Percentiles rank a stretch among this genome's conserved stretches.
These are phyloP conservation scores for Ranitomeya variabilis DNA, from an alignment of 2,113 vertebrate genomes.

Conservation along the genomic window DNA sequence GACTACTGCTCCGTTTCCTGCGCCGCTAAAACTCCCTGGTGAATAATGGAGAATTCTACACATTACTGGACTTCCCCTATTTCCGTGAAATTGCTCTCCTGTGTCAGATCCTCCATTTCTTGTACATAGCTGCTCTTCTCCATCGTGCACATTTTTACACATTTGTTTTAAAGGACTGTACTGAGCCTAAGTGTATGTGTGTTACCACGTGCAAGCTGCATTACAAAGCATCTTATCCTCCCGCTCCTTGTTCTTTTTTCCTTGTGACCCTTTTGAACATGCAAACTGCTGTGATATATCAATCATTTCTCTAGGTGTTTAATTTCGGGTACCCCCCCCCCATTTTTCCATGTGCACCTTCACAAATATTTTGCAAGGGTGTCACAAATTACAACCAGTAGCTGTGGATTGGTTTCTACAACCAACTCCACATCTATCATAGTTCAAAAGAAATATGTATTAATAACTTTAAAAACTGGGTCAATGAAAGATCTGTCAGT, in stretches of 20 bases:
- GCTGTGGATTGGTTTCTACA: neutral
- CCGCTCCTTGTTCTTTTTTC: too few species aligned
- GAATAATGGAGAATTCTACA: too few species aligned
- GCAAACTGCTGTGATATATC: neutral
- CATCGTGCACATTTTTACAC: neutral
- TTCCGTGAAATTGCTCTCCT: too few species aligned
- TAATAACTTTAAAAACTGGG: neutral
- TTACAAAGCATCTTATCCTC: too few species aligned
- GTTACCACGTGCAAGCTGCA: too few species aligned
- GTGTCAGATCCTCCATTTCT: neutral
- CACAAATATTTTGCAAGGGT: neutral
- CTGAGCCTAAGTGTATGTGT: too few species aligned
- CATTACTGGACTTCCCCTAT: too few species aligned
- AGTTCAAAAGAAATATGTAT: neutral
- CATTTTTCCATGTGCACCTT: neutral
- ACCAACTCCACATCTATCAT: too few species aligned
- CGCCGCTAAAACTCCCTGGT: too few species aligned
- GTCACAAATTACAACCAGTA: neutral
- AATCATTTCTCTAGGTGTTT: neutral
- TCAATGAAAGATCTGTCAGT: neutral
- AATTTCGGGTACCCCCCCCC: neutral
- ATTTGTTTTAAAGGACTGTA: neutral
- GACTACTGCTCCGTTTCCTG: too few species aligned
- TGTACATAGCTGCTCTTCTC: neutral
- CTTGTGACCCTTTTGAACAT: too few species aligned